Conservation (phyloP, 2,113 vertebrate genomes). For the western clawed frog (Xenopus tropicalis) region UCB_Xtro_10.0 CM004449.2:131607501-131608000, state of each 20-base stretch:
- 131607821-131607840: conserved; percentile 47
- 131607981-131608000: background rate
- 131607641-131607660: background rate
- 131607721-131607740: too few species aligned
- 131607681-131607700: conserved; percentile 75
- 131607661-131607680: conserved; percentile 48
- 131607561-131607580: conserved; percentile 76
- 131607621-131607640: conserved; percentile 51
- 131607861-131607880: conserved; percentile 55
- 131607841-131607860: conserved; percentile 69
- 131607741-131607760: too few species aligned
- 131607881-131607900: conserved; percentile 41
- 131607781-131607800: conserved; percentile 49
- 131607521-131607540: conserved; percentile 76
- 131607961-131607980: conserved; percentile 3
- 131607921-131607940: background rate
- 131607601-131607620: conserved; percentile 55
- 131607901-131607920: too few species aligned
- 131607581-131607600: conserved; percentile 66
- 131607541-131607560: conserved; percentile 71
- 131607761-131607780: background rate
- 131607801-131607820: conserved; percentile 31
- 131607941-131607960: conserved; percentile 32
- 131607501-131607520: conserved; percentile 81
- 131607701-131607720: conserved; percentile 34